phyloP scores from a whole-genome alignment of 2,888 invertebrate genomes.

The Acanthosoma haemorrhoidale region DNA sequence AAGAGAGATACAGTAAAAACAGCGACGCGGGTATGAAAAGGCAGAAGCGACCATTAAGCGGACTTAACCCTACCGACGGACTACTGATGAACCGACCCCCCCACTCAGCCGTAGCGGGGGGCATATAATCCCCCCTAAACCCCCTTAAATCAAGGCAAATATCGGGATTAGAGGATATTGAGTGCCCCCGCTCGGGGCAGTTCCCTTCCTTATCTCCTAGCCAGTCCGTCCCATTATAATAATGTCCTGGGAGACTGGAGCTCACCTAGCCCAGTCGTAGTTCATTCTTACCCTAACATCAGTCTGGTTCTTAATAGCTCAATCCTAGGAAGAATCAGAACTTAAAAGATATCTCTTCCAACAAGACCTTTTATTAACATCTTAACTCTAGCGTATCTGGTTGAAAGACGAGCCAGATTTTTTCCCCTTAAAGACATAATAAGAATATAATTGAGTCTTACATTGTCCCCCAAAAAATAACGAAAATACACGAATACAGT shows the following conservation, averaged over 20 bases:
- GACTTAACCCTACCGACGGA: background rate
- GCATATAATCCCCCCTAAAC: background rate
- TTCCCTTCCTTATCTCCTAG: background rate
- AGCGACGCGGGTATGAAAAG: background rate
- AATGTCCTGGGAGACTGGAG: background rate
- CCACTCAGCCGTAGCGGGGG: too few species aligned
- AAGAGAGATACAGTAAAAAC: too few species aligned
- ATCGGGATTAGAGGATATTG: conserved; percentile 13
- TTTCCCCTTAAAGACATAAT: too few species aligned
- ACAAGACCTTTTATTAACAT: too few species aligned
- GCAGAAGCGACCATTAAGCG: background rate
- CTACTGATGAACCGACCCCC: conserved; percentile 7
- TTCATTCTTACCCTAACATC: background rate
- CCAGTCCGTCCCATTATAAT: background rate
- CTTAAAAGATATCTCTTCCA: too few species aligned
- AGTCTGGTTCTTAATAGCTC: background rate
- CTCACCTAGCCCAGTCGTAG: background rate
- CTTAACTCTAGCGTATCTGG: too few species aligned
- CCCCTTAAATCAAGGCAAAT: conserved; percentile 5
- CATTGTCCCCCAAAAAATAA: too few species aligned
- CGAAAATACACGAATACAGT: too few species aligned
- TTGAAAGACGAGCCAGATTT: too few species aligned
- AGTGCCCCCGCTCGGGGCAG: background rate
- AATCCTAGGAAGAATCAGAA: too few species aligned
- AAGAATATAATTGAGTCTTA: too few species aligned